Evolutionary conservation across 2,888 invertebrate species (phyloP), one percentile per base, ranked within the genome.

Genomic region (Philaethria dido): DNA sequence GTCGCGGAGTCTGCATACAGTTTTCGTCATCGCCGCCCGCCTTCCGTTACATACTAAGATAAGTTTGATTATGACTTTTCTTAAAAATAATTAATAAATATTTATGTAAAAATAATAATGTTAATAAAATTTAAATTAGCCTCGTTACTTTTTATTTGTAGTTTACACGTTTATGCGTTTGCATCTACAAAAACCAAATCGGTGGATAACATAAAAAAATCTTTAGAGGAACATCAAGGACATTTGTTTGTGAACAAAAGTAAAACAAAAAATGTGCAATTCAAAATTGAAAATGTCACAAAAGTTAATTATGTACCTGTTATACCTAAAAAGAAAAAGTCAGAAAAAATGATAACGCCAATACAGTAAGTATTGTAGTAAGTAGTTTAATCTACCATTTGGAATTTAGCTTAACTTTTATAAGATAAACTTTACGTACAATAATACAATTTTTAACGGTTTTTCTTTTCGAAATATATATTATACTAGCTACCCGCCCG

Each of bases 161-260:
- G n/a, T 14, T 42, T 22, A 57, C 42, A 57, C 42, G 57, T 25
- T 18, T 55, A 6, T 20, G 33, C 54, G 25, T 69, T 67, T 44
- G 68, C 62, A n/a, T 48, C 62, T 11, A 36, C 44, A 11, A 73
- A 72, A 61, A 67, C 63, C 14, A 73, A 64, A 62, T 73, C 79
- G 5, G 74, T 79, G n/a, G 81, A 78, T n/a, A 78, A 78, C 47
- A 85, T 88, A 22, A 84, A 83, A 72, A 88, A 87, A 66, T 82
- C 78, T 20, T 71, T 85, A 13, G 85, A 85, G 69, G 82, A 85
- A 70, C 83, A 84, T 52, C 86, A 89, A 67, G 78, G 78, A 22
- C 69, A 86, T 3, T 74, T 80, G 22, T 78, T 80, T 44, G 73
- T 76, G 33, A 81, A 77, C 47, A 84, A 80, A 70, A 83, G 80